Conservation (phyloP, 2,113 vertebrate genomes). For the Tursiops truncatus region DNA sequence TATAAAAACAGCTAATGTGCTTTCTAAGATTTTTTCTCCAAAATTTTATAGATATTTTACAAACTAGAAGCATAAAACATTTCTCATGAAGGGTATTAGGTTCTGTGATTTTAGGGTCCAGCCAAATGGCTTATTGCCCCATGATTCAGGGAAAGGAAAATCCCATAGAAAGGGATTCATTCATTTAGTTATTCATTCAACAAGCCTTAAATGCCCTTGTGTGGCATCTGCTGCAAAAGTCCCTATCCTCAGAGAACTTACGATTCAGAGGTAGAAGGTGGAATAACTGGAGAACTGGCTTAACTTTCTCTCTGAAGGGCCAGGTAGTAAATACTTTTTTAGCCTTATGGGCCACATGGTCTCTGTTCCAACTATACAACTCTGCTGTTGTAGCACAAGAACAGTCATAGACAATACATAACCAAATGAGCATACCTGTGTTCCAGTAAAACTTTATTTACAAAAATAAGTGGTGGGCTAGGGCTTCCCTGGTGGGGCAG, state of each 20-base stretch:
- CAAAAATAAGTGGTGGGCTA: not conserved
- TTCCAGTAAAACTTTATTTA: not conserved
- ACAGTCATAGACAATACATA: not conserved
- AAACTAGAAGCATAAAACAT: not conserved
- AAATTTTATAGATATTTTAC: not conserved
- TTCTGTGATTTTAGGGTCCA: not conserved
- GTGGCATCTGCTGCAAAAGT: not conserved
- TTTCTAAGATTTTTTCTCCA: not conserved
- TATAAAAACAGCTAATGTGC: not conserved
- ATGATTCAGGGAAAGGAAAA: not conserved
- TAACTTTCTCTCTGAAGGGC: not conserved
- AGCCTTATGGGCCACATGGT: not conserved
- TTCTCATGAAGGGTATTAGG: not conserved
- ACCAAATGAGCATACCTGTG: not conserved
- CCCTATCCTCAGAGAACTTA: not conserved
- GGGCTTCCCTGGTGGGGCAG: too few species aligned
- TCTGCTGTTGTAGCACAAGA: not conserved
- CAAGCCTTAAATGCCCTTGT: not conserved
- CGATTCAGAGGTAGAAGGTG: not conserved
- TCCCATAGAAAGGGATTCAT: not conserved
- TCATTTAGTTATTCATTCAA: not conserved
- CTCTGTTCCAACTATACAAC: accelerated
- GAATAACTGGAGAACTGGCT: not conserved
- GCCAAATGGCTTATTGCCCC: not conserved
- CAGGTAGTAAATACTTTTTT: not conserved